phyloP scores from a whole-genome alignment of 92 coral and sea anemone species.

The Diadumene lineata region DNA sequence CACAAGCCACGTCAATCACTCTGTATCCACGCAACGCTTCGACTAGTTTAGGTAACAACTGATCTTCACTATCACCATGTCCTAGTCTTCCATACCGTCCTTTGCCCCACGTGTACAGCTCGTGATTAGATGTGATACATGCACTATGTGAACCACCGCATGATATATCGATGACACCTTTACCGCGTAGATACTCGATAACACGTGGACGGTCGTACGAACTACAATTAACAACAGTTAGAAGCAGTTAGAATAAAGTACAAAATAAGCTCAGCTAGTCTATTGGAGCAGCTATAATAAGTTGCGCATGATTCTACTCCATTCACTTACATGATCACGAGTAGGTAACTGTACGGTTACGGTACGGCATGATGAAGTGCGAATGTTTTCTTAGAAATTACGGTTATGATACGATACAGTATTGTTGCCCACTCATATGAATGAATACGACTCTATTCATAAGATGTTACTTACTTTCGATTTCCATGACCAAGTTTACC shows the following conservation, averaged over 20 bases:
- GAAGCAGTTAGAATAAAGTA: background rate
- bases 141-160: constrained; percentile 99
- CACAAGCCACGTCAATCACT: constrained; percentile 94
- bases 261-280: too few species aligned
- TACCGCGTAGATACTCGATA: constrained; percentile 86
- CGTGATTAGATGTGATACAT: constrained; percentile 75
- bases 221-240: constrained; percentile 26
- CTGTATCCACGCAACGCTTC: constrained; percentile 90
- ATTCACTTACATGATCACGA: too few species aligned
- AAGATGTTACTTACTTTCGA: constrained; percentile 61
- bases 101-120: constrained; percentile 97
- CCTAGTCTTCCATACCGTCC: constrained; percentile 98
- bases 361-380: too few species aligned
- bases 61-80: constrained; percentile 97
- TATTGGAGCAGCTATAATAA: too few species aligned
- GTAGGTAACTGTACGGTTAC: too few species aligned
- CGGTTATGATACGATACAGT: too few species aligned
- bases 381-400: too few species aligned
- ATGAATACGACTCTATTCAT: background rate
- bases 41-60: constrained; percentile 81
- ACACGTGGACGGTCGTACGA: constrained; percentile 91
- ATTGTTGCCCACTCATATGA: background rate
- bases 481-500: constrained; percentile 98
- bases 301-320: too few species aligned
- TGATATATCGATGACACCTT: constrained; percentile 76